Conservation (phyloP, 2,888 invertebrate species). For the Spodoptera littoralis region DNA sequence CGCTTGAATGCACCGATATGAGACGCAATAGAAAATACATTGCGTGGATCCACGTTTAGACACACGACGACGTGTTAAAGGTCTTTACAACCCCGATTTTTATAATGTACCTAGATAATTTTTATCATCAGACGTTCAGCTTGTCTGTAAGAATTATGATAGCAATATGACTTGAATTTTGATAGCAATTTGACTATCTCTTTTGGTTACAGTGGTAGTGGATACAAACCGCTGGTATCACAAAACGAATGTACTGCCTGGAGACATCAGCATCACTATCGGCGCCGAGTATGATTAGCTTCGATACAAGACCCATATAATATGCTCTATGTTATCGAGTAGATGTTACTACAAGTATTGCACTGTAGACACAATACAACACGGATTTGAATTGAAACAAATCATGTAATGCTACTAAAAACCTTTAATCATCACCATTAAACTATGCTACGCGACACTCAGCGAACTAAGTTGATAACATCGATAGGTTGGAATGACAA, state of each 20-base stretch:
- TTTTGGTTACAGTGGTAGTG: conserved; percentile 92
- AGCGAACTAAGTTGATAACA: conserved; percentile 54
- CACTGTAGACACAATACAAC: too few relatives aligned
- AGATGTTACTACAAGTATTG: too few relatives aligned
- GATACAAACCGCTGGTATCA: conserved; percentile 99
- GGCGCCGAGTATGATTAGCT: conserved; percentile 97
- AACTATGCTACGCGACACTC: conserved; percentile 63
- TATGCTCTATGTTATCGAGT: too few relatives aligned
- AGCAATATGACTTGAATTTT: background rate
- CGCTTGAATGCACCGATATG: too few relatives aligned
- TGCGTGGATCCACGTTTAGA: too few relatives aligned
- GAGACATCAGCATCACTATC: conserved; percentile 97
- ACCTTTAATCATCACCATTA: conserved; percentile 71
- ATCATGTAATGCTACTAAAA: conserved; percentile 69
- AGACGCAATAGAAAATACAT: too few relatives aligned
- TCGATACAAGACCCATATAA: too few relatives aligned
- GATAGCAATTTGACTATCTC: background rate
- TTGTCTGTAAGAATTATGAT: too few relatives aligned
- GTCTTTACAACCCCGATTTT: too few relatives aligned
- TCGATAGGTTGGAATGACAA: conserved; percentile 68
- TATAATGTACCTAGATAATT: too few relatives aligned
- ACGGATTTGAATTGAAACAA: conserved; percentile 64
- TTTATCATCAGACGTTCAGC: too few relatives aligned
- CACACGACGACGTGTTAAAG: too few relatives aligned
- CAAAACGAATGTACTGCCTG: conserved; percentile 95